A percentile compares a stretch with the other conserved stretches of the same genome.
Evolutionary conservation across 2,113 vertebrate genomes (phyloP).

Genomic region (Danionella cerebrum): DNA sequence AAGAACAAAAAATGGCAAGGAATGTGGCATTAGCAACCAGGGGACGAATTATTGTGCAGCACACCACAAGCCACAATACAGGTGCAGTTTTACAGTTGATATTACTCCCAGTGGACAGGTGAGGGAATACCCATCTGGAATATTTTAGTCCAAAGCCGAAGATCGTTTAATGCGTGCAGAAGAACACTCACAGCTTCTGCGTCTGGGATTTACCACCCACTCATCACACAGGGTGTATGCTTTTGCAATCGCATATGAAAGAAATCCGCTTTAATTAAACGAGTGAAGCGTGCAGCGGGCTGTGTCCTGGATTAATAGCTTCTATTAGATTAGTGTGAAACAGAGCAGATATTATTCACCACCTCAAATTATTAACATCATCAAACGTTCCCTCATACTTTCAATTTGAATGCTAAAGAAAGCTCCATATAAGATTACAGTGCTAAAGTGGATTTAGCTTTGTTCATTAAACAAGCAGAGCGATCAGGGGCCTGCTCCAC

Average conservation of each 20-base stretch:
- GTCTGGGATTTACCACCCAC: too few species aligned
- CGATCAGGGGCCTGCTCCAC: slow-evolving; percentile 68
- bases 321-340: slow-evolving; percentile 73
- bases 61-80: too few species aligned
- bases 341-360: slow-evolving; percentile 62
- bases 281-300: slow-evolving; percentile 69
- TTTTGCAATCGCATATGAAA: slow-evolving; percentile 57
- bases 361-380: slow-evolving; percentile 68
- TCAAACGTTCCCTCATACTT: slow-evolving; percentile 72
- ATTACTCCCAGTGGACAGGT: too few species aligned
- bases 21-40: too few species aligned
- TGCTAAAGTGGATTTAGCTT: slow-evolving; percentile 59
- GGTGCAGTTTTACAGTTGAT: too few species aligned
- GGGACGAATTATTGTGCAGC: too few species aligned
- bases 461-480: slow-evolving; percentile 72
- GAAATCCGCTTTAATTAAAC: slow-evolving; percentile 70
- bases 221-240: slow-evolving; percentile 42
- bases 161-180: too few species aligned
- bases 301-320: slow-evolving; percentile 79
- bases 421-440: slow-evolving; percentile 59
- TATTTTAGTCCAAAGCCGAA: too few species aligned
- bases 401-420: slow-evolving; percentile 71
- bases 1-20: too few species aligned
- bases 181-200: too few species aligned
- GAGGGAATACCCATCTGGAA: too few species aligned